A percentile compares a stretch with the other conserved stretches of the same genome.
These are phyloP conservation scores for Scaptomyza flava DNA, from an alignment of 2,888 invertebrate species.

Conservation along the genomic window DNA sequence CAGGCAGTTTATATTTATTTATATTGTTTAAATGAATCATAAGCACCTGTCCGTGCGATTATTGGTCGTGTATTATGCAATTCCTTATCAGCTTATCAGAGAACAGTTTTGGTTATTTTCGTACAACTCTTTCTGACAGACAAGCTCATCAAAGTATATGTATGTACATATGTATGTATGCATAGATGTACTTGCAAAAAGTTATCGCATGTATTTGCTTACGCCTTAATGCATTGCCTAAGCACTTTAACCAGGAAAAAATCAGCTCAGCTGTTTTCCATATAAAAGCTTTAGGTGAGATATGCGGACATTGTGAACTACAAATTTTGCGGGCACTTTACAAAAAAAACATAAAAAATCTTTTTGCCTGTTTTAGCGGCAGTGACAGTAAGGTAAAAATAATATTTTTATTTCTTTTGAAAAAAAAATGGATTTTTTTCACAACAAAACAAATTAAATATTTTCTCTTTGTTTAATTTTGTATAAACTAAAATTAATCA, in stretches of 20 bases:
- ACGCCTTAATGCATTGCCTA: background rate
- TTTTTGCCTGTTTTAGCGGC: background rate
- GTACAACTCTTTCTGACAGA: conserved; percentile 40
- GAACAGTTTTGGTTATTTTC: conserved; percentile 29
- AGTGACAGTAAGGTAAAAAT: background rate
- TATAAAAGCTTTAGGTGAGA: background rate
- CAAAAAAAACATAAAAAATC: background rate
- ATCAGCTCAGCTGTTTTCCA: background rate
- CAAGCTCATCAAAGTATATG: background rate
- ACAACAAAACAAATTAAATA: too few species aligned
- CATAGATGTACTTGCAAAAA: conserved; percentile 1
- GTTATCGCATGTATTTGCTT: conserved; percentile 5
- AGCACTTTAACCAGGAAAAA: background rate
- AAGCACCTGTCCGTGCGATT: conserved; percentile 40
- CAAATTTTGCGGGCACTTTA: background rate
- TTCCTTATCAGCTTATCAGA: conserved; percentile 66
- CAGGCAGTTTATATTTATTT: background rate
- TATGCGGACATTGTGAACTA: conserved; percentile 3
- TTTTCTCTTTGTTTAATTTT: too few species aligned
- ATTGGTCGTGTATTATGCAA: conserved; percentile 52
- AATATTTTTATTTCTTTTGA: too few species aligned
- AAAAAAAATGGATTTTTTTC: too few species aligned
- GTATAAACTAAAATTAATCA: too few species aligned
- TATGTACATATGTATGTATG: background rate
- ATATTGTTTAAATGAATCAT: conserved; percentile 56